Evolutionary conservation across 2,888 invertebrate species (phyloP).

Genomic region (Melolontha melolontha): DNA sequence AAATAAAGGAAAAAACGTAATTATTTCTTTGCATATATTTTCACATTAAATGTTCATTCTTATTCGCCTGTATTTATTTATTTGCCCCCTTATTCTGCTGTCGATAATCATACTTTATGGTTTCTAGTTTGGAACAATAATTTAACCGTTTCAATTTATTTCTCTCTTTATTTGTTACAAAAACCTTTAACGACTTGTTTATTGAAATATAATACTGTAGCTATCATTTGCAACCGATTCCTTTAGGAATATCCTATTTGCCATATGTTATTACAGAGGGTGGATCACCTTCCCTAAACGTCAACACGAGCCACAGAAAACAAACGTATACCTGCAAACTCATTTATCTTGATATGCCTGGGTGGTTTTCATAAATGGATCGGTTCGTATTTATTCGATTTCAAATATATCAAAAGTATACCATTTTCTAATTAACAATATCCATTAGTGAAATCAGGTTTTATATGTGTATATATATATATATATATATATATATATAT

Average conservation of each 20-base stretch:
- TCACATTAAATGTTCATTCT: no score
- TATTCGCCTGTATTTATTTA: no score
- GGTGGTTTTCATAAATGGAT: not conserved
- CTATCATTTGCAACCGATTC: slow-evolving; percentile 34
- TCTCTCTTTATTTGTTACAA: slow-evolving; percentile 8
- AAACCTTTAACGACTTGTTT: slow-evolving; percentile 25
- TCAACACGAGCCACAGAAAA: slow-evolving; percentile 31
- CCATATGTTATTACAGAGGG: slow-evolving; percentile 26
- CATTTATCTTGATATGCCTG: slow-evolving; percentile 23
- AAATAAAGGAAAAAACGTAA: no score
- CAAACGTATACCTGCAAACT: slow-evolving; percentile 10
- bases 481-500: no score
- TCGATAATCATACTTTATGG: slow-evolving; percentile 12
- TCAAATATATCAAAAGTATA: not conserved
- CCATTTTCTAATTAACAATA: no score
- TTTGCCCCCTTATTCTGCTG: not conserved
- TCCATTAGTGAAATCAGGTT: no score
- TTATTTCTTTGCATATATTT: no score
- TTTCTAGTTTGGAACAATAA: slow-evolving; percentile 13
- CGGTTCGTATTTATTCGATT: slow-evolving; percentile 4
- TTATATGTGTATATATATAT: no score
- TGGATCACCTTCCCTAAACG: slow-evolving; percentile 19
- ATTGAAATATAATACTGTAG: slow-evolving; percentile 25
- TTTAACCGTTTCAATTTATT: not conserved
- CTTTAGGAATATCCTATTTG: slow-evolving; percentile 13